phyloP scores from a whole-genome alignment of 1,140 invertebrate species.

The Drosophila serrata region DNA sequence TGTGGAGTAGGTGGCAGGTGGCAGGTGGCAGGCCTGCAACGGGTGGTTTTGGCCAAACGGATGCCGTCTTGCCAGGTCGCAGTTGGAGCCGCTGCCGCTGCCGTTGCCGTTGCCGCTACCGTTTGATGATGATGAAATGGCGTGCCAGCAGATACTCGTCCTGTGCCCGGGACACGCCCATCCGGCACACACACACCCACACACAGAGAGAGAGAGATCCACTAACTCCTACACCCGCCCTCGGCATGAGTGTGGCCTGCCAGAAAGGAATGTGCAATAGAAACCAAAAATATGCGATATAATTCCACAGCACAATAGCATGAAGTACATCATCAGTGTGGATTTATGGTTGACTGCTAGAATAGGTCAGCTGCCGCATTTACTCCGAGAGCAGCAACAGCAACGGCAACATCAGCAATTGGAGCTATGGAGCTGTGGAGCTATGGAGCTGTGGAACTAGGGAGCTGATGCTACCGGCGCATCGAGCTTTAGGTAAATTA shows the following conservation, averaged over 20 bases:
- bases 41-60: constrained; percentile 23
- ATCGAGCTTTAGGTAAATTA: constrained; percentile 78
- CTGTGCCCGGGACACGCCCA: constrained; percentile 41
- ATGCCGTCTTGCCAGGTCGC: constrained; percentile 45
- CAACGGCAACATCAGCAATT: constrained; percentile 49
- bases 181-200: constrained; percentile 3
- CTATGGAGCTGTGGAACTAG: constrained; percentile 7
- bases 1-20: constrained; percentile 7
- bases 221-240: constrained; percentile 2
- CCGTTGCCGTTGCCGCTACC: constrained; percentile 47
- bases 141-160: constrained; percentile 64
- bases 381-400: constrained; percentile 49
- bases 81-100: constrained; percentile 44
- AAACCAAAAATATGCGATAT: constrained; percentile 84
- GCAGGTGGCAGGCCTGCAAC: constrained; percentile 8
- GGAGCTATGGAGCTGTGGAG: constrained; percentile 30
- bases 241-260: constrained; percentile 47
- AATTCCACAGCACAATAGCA: constrained; percentile 83
- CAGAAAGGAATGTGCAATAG: constrained; percentile 82
- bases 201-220: constrained; percentile 6
- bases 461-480: constrained; percentile 47
- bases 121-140: constrained; percentile 83
- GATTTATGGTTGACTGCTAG: constrained; percentile 83
- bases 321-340: constrained; percentile 83
- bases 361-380: constrained; percentile 82